Evolutionary conservation across 2,888 invertebrate genomes (phyloP).

Genomic region (Helicoverpa assulta): DNA sequence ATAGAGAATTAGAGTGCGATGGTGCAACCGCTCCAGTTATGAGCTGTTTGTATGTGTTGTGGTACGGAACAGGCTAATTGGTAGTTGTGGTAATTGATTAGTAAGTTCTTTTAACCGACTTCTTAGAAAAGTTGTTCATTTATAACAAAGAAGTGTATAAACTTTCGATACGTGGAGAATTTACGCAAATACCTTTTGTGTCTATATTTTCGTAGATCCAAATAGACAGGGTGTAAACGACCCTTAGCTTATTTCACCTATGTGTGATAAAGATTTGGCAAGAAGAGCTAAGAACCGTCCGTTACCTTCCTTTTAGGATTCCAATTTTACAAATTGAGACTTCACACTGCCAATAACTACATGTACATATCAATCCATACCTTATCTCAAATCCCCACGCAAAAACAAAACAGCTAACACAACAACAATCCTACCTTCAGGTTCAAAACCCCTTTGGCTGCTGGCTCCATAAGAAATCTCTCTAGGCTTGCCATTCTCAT

Average conservation of each 20-base stretch:
- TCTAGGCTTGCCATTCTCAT: slow-evolving; percentile 93
- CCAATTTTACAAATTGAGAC: no score
- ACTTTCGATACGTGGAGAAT: no score
- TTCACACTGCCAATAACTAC: not conserved
- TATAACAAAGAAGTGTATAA: not conserved
- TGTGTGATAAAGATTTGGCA: no score
- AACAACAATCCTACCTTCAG: slow-evolving; percentile 89
- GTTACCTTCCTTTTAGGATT: no score
- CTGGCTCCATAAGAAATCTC: slow-evolving; percentile 97
- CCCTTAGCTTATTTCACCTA: no score
- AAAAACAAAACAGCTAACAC: slow-evolving; percentile 26
- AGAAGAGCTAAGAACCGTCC: no score
- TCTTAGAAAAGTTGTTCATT: not conserved
- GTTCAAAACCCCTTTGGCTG: slow-evolving; percentile 95
- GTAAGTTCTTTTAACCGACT: slow-evolving; percentile 11
- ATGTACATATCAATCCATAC: not conserved
- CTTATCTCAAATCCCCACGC: slow-evolving; percentile 5
- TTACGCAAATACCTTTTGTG: no score
- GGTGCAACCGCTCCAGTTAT: slow-evolving; percentile 51
- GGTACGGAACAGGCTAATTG: slow-evolving; percentile 30
- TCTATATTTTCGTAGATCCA: no score
- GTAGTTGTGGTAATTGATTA: slow-evolving; percentile 20
- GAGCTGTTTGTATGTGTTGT: slow-evolving; percentile 8
- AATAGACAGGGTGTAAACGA: no score
- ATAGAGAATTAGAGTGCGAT: slow-evolving; percentile 38